Percentiles rank a stretch among this genome's conserved stretches.
These are phyloP conservation scores for Capreolus pygargus DNA, from an alignment of 2,113 vertebrate species.

Conservation along the genomic window DNA sequence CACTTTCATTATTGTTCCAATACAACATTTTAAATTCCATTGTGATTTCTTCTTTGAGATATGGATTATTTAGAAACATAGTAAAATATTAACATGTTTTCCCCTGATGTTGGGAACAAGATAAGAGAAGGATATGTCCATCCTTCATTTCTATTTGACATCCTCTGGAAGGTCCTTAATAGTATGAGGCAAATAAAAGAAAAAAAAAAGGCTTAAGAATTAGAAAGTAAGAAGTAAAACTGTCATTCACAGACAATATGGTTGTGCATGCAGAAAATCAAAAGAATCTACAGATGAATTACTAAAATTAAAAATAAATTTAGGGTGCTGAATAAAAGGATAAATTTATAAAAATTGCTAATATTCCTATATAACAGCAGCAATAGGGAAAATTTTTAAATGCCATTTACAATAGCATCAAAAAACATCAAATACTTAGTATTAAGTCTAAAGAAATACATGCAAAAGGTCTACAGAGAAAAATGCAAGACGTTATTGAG, in stretches of 20 bases:
- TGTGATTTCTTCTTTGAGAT: background rate
- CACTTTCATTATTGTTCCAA: background rate
- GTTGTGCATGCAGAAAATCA: background rate
- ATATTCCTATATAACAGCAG: background rate
- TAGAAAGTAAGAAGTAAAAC: background rate
- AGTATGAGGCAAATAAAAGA: background rate
- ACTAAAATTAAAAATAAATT: background rate
- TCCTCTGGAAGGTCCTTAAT: background rate
- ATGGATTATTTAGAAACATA: background rate
- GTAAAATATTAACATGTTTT: background rate
- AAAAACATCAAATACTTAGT: background rate
- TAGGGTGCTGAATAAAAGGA: background rate
- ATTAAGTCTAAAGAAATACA: background rate
- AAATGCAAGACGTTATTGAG: background rate
- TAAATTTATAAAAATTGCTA: background rate
- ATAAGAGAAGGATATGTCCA: background rate
- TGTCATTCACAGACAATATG: background rate
- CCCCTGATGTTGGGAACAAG: background rate
- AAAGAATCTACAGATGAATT: background rate
- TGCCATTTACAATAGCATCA: background rate
- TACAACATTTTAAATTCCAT: background rate
- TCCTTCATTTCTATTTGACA: background rate
- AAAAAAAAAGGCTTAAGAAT: background rate
- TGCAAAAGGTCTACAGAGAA: background rate
- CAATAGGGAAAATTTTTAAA: background rate